These are phyloP conservation scores for Armadillidium nasatum DNA, from an alignment of 1,140 invertebrate genomes.

Conservation along the genomic window DNA sequence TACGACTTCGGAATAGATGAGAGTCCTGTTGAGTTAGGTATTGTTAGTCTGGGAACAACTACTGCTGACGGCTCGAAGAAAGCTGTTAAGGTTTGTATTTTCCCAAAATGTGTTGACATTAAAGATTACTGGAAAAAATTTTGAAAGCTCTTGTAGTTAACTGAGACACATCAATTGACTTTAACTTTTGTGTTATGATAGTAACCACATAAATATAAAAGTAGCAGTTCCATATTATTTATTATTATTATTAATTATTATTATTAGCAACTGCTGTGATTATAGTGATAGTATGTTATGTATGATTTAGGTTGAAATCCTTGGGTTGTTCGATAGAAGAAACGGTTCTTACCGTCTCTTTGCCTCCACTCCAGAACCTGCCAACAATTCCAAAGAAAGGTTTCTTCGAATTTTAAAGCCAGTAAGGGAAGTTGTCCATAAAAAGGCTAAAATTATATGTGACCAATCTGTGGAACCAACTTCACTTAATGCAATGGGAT, in stretches of 20 bases:
- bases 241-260: neutral
- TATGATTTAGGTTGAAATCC: constrained; percentile 74
- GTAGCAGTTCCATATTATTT: too few species aligned
- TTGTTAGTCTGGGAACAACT: constrained; percentile 82
- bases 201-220: too few species aligned
- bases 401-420: constrained; percentile 64
- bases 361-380: constrained; percentile 67
- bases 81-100: constrained; percentile 51
- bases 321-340: constrained; percentile 72
- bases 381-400: constrained; percentile 45
- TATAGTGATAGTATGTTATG: neutral
- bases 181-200: too few species aligned
- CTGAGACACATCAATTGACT: too few species aligned
- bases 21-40: constrained; percentile 62
- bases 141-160: too few species aligned
- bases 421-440: constrained; percentile 67
- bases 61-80: constrained; percentile 73
- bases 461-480: constrained; percentile 75
- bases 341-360: constrained; percentile 68
- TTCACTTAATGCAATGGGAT: constrained; percentile 36
- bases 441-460: constrained; percentile 68
- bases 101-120: too few species aligned
- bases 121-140: too few species aligned
- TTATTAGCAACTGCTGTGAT: too few species aligned
- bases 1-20: constrained; percentile 46